Evolutionary conservation across 2,797 vertebrate genomes (phyloP), one percentile per base, ranked within the genome.

Genomic region (Neosilurus hyrtlii): DNA sequence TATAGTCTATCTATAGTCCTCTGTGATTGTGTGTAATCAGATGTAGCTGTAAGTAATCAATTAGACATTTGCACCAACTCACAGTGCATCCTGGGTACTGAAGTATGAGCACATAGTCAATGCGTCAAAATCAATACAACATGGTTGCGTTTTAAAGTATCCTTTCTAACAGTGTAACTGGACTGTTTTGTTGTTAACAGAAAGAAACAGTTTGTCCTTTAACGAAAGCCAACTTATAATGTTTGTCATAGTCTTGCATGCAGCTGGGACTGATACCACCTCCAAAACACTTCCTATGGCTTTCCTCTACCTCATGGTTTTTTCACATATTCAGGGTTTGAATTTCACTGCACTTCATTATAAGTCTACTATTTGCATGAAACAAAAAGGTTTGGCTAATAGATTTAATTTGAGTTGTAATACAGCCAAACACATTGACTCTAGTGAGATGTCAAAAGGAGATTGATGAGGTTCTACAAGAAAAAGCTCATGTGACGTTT

Each of bases 181-280:
- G 2, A 14, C 43, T n/a, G 24, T 0, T 87, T 74, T 79, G 4
- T 82, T 20, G 5, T 67, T 62, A 91, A 86, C 84, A 86, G 87
- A 8, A 4, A 43, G 86, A 35, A 79, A 63, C 82, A 89, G 86
- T 74, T 88, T 86, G 9, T 79, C 88, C 8, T 94, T 96, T 86
- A 81, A 87, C 65, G 92, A 94, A 16, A 62, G 82, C 0, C 82
- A 89, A 4, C 86, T 96, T 1, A 15, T 67, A 1, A 72, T 79
- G 2, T 83, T 61, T 0, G 4, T 85, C 26, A 0, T 91, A 3
- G 91, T 91, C 77, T 82, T 94, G 61, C 88, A 94, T 68, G 1
- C 88, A 81, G 93, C 91, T 84, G 95, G 92, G 49, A 94, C 92
- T 22, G 95, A 95, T 86, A 94, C 92, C 0, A 92, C 90, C 0